Conservation (phyloP, 1,140 invertebrate genomes). For the Argopecten irradians region DNA sequence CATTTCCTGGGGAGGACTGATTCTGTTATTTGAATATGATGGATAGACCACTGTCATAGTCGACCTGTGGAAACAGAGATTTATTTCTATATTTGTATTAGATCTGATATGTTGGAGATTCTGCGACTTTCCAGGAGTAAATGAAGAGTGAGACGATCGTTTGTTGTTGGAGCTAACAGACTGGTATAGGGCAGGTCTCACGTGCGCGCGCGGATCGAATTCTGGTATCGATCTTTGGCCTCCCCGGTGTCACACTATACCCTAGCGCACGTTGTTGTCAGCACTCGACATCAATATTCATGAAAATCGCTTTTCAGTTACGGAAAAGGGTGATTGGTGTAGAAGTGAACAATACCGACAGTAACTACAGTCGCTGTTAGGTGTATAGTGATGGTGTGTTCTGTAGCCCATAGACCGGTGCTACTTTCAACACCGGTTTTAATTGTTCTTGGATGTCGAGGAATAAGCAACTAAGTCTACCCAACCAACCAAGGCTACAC, state of each 20-base stretch:
- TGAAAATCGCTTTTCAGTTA: slow-evolving; percentile 22
- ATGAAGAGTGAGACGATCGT: background rate
- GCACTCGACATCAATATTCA: slow-evolving; percentile 1
- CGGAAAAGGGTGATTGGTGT: background rate
- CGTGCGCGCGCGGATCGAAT: background rate
- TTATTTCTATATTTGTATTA: background rate
- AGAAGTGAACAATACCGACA: background rate
- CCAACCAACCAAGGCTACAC: background rate
- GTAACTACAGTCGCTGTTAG: background rate
- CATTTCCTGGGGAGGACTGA: background rate
- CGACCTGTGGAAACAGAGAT: background rate
- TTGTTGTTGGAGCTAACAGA: background rate
- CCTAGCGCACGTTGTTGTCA: background rate
- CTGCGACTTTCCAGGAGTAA: background rate
- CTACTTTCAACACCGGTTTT: background rate
- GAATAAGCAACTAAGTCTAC: background rate
- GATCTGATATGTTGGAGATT: background rate
- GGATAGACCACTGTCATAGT: background rate
- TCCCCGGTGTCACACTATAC: slow-evolving; percentile 1
- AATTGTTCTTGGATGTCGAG: background rate
- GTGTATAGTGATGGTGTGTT: background rate
- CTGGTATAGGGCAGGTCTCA: background rate
- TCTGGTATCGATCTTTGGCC: background rate
- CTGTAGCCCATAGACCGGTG: background rate
- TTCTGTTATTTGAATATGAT: background rate